A percentile compares a stretch with the other conserved stretches of the same genome.
These are phyloP conservation scores for Notodonta ziczac DNA, from an alignment of 2,888 invertebrate species.

Conservation along the genomic window DNA sequence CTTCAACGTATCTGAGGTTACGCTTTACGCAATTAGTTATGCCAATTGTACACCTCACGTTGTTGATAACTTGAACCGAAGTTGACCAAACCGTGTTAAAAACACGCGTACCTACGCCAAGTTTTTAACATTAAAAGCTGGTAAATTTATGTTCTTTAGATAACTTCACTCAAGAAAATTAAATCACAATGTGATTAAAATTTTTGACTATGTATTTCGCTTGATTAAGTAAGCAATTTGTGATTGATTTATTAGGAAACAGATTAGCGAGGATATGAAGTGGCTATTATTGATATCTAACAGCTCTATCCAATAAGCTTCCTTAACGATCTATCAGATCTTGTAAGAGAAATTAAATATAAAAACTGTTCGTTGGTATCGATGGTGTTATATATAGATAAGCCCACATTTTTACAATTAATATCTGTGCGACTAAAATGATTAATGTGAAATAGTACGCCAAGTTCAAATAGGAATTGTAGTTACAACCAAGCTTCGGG, in stretches of 20 bases:
- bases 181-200: not conserved
- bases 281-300: not conserved
- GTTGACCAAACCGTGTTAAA: constrained; percentile 16
- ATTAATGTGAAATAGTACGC: no score
- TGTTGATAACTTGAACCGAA: constrained; percentile 32
- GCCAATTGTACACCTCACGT: constrained; percentile 36
- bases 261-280: not conserved
- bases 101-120: not conserved
- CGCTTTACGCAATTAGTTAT: constrained; percentile 38
- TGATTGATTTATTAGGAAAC: not conserved
- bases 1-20: constrained; percentile 30
- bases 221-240: not conserved
- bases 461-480: no score
- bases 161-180: not conserved
- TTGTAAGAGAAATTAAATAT: not conserved
- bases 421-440: no score
- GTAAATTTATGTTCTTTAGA: not conserved
- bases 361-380: no score
- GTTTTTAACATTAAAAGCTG: not conserved
- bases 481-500: no score
- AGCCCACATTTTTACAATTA: no score
- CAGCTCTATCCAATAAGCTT: not conserved
- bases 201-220: not conserved
- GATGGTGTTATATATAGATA: no score
- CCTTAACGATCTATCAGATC: not conserved